Conservation (phyloP, 2,797 vertebrate species). For the Pangasius larnaudii region DNA sequence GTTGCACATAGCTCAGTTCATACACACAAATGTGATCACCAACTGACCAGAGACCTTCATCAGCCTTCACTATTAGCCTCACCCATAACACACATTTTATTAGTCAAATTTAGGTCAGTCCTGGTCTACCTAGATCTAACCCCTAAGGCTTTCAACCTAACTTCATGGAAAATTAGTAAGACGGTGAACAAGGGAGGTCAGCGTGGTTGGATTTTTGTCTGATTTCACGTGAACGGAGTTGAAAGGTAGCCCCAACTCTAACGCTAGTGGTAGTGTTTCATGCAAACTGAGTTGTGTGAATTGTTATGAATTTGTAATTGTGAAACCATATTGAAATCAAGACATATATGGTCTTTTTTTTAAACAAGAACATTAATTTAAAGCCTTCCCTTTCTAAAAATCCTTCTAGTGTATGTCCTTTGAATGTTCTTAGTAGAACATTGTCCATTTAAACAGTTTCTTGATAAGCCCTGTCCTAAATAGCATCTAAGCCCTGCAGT, state of each 20-base stretch:
- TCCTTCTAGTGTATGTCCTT: neutral
- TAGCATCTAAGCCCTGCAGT: no score
- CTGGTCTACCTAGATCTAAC: neutral
- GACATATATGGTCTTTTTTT: no score
- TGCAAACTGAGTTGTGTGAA: neutral
- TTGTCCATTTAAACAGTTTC: no score
- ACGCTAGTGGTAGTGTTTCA: neutral
- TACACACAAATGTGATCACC: neutral
- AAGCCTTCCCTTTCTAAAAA: no score
- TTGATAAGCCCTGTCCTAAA: neutral
- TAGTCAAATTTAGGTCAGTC: neutral
- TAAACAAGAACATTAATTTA: no score
- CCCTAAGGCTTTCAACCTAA: neutral
- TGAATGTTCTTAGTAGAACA: neutral
- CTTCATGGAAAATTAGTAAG: neutral
- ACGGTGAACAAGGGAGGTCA: neutral
- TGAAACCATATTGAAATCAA: neutral
- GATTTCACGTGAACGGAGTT: neutral
- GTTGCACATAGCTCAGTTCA: neutral
- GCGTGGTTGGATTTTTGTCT: neutral
- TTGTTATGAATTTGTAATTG: neutral
- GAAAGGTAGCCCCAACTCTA: neutral
- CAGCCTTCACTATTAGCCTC: neutral
- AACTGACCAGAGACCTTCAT: neutral
- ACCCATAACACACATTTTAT: neutral